Evolutionary conservation across 2,888 invertebrate species (phyloP).

Genomic region (Amaurobius ferox): DNA sequence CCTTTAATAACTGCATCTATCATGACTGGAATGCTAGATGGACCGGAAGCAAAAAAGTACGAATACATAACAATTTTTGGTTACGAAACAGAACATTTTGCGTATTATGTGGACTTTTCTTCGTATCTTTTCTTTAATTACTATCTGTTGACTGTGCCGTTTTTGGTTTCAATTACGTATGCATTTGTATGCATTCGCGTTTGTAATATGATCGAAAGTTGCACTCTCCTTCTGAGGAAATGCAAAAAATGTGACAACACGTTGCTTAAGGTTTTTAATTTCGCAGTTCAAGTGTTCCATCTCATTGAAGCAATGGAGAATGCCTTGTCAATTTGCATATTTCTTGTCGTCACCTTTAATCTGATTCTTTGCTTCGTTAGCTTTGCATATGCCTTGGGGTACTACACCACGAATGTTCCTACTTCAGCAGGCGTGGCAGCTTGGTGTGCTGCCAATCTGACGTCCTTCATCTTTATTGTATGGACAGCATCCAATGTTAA

Average conservation of each 20-base stretch:
- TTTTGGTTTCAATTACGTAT: conserved; percentile 4
- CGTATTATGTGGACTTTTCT: conserved; percentile 6
- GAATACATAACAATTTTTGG: conserved; percentile 26
- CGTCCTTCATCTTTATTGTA: conserved; percentile 23
- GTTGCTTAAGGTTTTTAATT: background rate
- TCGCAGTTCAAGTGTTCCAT: background rate
- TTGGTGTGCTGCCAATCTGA: conserved; percentile 15
- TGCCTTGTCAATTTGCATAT: conserved; percentile 18
- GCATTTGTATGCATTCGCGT: conserved; percentile 17
- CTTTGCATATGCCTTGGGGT: conserved; percentile 41
- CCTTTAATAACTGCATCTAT: background rate
- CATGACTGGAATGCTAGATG: background rate
- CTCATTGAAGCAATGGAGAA: conserved; percentile 21
- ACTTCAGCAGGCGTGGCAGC: conserved; percentile 2
- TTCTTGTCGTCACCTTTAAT: conserved; percentile 35
- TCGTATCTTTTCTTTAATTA: conserved; percentile 20
- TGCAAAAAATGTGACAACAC: background rate
- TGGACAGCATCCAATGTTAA: conserved; percentile 36
- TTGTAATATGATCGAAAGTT: conserved; percentile 13
- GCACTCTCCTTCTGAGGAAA: background rate
- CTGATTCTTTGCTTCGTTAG: conserved; percentile 20
- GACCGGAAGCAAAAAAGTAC: conserved; percentile 22
- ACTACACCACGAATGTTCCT: background rate
- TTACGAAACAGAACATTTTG: background rate
- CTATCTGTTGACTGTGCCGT: conserved; percentile 31